These are phyloP conservation scores for Isurus oxyrinchus DNA, from an alignment of 2,113 vertebrate genomes.

Conservation along the genomic window DNA sequence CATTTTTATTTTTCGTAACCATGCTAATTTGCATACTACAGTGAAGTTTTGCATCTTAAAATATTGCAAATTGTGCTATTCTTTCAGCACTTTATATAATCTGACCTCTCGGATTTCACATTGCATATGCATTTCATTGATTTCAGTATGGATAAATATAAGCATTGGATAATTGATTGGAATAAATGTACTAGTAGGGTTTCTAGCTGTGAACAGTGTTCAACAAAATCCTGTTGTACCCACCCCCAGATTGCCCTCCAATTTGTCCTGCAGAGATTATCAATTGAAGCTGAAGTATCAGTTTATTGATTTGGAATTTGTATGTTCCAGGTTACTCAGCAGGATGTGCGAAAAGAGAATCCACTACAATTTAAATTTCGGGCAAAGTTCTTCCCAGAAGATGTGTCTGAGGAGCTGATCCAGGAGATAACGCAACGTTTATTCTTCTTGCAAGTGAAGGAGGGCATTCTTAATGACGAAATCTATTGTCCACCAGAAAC, in stretches of 20 bases:
- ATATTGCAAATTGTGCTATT: background rate
- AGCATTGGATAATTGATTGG: background rate
- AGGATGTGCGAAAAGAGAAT: slow-evolving; percentile 96
- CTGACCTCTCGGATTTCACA: background rate
- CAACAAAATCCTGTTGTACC: background rate
- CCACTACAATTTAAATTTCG: slow-evolving; percentile 94
- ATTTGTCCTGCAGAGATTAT: background rate
- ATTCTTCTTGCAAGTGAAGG: slow-evolving; percentile 98
- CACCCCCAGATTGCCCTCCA: background rate
- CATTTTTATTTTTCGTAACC: background rate
- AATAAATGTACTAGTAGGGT: background rate
- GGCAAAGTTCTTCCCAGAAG: slow-evolving; percentile 96
- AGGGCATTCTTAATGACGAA: slow-evolving; percentile 93
- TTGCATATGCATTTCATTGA: background rate
- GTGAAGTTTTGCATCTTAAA: background rate
- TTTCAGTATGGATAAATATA: background rate
- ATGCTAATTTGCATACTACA: background rate
- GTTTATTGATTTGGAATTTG: slow-evolving; percentile 22
- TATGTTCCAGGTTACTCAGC: slow-evolving; percentile 78
- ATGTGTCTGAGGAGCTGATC: slow-evolving; percentile 94
- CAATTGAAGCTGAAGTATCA: background rate
- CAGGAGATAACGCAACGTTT: slow-evolving; percentile 96
- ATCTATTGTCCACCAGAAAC: slow-evolving; percentile 98
- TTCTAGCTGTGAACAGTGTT: background rate
- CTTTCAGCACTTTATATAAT: background rate